Conservation (phyloP, 2,113 vertebrate species). For the Chitala chitala region DNA sequence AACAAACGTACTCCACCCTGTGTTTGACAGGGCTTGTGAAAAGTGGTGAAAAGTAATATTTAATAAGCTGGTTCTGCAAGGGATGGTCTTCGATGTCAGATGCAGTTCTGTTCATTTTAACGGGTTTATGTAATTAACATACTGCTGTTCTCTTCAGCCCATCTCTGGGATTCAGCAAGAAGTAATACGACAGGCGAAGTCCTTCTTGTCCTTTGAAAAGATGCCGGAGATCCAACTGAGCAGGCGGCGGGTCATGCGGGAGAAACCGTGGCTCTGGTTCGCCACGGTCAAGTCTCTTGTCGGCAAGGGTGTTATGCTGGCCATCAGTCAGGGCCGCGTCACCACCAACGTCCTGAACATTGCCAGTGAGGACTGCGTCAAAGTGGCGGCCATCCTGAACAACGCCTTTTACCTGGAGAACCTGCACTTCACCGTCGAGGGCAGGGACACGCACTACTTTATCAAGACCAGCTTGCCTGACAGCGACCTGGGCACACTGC, state of each 20-base stretch:
- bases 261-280: constrained; percentile 95
- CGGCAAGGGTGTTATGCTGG: constrained; percentile 92
- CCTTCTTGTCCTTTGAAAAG: constrained; percentile 86
- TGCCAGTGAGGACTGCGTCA: constrained; percentile 95
- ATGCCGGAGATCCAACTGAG: constrained; percentile 86
- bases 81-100: too few relatives aligned
- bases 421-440: constrained; percentile 90
- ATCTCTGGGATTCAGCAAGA: constrained; percentile 95
- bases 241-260: constrained; percentile 60
- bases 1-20: too few relatives aligned
- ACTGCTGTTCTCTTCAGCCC: constrained; percentile 69
- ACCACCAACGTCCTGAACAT: constrained; percentile 90
- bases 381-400: constrained; percentile 92
- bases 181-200: constrained; percentile 83
- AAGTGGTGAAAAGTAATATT: too few relatives aligned
- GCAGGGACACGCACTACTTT: constrained; percentile 93
- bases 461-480: constrained; percentile 90
- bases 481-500: constrained; percentile 82
- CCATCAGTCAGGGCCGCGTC: constrained; percentile 88
- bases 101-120: not conserved
- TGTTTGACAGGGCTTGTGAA: too few relatives aligned
- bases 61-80: too few relatives aligned
- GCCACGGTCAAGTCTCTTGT: constrained; percentile 86
- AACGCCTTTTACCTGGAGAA: constrained; percentile 93
- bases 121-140: constrained; percentile 34